phyloP scores from a whole-genome alignment of 2,888 invertebrate genomes.

The Caenorhabditis wallacei region DNA sequence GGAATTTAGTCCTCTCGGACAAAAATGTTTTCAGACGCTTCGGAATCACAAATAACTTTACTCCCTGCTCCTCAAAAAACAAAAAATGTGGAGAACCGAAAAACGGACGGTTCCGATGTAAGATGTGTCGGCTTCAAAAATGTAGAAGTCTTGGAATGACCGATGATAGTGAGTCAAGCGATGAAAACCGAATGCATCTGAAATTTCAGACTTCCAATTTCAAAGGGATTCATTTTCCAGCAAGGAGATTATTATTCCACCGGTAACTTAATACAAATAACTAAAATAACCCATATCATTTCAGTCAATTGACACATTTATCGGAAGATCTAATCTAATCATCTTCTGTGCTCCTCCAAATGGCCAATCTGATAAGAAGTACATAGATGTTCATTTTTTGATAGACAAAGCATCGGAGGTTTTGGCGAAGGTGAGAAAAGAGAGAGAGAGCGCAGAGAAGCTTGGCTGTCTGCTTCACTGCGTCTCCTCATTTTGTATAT shows the following conservation, averaged over 20 bases:
- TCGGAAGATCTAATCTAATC: neutral
- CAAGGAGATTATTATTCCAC: neutral
- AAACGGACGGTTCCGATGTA: slow-evolving; percentile 56
- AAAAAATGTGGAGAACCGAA: slow-evolving; percentile 46
- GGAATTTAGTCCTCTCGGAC: too few species aligned
- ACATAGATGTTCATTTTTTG: slow-evolving; percentile 26
- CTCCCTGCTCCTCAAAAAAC: slow-evolving; percentile 13
- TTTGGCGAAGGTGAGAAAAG: neutral
- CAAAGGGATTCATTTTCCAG: slow-evolving; percentile 4
- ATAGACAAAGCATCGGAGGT: neutral
- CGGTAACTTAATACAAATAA: neutral
- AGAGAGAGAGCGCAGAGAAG: too few species aligned
- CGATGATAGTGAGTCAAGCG: slow-evolving; percentile 52
- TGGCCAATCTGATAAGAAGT: neutral
- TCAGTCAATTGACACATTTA: slow-evolving; percentile 1
- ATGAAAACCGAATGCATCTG: too few species aligned
- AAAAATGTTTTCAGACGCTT: slow-evolving; percentile 22
- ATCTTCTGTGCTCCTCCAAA: neutral
- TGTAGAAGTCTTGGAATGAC: slow-evolving; percentile 61
- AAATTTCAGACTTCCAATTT: slow-evolving; percentile 36
- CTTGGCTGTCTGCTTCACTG: too few species aligned
- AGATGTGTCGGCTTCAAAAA: slow-evolving; percentile 56
- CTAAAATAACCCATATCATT: too few species aligned
- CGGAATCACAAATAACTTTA: slow-evolving; percentile 3
- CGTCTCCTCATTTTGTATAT: too few species aligned